Base-by-base conservation (phyloP, 2,797 vertebrate species). In the Tinamus major region DNA sequence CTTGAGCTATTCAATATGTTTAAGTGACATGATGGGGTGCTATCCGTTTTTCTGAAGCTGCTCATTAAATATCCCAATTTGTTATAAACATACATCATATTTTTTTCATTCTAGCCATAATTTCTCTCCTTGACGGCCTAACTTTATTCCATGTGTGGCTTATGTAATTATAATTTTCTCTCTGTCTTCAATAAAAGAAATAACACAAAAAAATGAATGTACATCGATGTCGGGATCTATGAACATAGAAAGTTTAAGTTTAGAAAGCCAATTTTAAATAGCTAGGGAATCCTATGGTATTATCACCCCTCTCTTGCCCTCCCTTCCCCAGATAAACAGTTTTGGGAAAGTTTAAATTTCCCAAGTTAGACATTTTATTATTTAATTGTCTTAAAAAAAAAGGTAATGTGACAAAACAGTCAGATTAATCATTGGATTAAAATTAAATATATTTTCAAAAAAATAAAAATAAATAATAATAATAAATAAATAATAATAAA, bases 51-150 rank as follows among this genome's bases (percentile, higher is more conserved):
- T 88, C 82, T 92, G 87, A 94, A 94, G 83, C 42, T 94, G 56
- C 87, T 90, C 79, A 92, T 97, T 96, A 97, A 97, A 96, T 96
- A 97, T 95, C 41, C 95, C 81, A 86, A 92, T 96, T 95, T 94
- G 26, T 46, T 94, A 96, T 97, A 94, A 97, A 83, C 56, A 94
- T 67, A 94, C 21, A 84, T 69, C 19, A 13, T 68, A 29, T 65
- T 81, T 93, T 46, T 86, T 59, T 58, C 46, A 65, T 29, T 85
- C 26, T 85, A 89, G n/a, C 44, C 64, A 80, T 93, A 90, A 93
- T 89, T 96, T 95, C 62, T 96, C 81, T 95, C 55, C 92, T 92
- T 94, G 86, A 95, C 79, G 92, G 63, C 51, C 51, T 90, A 95
- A 94, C 68, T 74, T 95, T 85, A 96, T 58, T 69, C 18, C 56